Evolutionary conservation across 2,113 vertebrate species (phyloP).

Genomic region (Empidonax traillii): DNA sequence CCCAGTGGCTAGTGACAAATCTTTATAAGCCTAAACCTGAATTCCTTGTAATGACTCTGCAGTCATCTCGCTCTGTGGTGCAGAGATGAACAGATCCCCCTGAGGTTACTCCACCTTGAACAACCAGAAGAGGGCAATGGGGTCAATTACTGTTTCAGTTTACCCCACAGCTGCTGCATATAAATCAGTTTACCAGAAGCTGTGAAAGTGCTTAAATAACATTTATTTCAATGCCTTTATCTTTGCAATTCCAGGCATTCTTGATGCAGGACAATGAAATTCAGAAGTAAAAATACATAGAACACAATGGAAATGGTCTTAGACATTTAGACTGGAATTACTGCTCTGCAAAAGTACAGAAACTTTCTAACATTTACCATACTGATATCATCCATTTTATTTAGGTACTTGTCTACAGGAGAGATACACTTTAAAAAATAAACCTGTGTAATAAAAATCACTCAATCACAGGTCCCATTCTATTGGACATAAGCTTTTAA

Average conservation of each 20-base stretch:
- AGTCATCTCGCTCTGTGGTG: conserved; percentile 40
- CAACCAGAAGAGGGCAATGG: conserved; percentile 55
- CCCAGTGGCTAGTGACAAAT: conserved; percentile 65
- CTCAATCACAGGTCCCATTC: background rate
- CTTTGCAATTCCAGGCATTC: conserved; percentile 42
- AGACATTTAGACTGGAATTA: background rate
- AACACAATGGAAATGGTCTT: background rate
- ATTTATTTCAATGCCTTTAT: conserved; percentile 56
- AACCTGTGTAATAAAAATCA: rapidly evolving
- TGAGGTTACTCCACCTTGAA: conserved; percentile 68
- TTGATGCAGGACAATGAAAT: conserved; percentile 3
- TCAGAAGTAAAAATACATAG: background rate
- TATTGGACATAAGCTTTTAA: background rate
- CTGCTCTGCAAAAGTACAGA: background rate
- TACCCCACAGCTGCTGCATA: conserved; percentile 56
- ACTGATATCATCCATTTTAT: background rate
- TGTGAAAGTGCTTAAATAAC: conserved; percentile 20
- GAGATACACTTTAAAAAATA: background rate
- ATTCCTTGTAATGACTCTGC: conserved; percentile 71
- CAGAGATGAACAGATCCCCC: conserved; percentile 62
- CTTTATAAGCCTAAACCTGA: conserved; percentile 63
- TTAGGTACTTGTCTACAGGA: background rate
- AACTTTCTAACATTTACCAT: background rate
- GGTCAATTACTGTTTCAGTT: conserved; percentile 76
- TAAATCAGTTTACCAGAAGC: conserved; percentile 69